Evolutionary conservation across 2,888 invertebrate species (phyloP), one percentile per base, ranked within the genome.

Genomic region (Acanthopleura granulata): DNA sequence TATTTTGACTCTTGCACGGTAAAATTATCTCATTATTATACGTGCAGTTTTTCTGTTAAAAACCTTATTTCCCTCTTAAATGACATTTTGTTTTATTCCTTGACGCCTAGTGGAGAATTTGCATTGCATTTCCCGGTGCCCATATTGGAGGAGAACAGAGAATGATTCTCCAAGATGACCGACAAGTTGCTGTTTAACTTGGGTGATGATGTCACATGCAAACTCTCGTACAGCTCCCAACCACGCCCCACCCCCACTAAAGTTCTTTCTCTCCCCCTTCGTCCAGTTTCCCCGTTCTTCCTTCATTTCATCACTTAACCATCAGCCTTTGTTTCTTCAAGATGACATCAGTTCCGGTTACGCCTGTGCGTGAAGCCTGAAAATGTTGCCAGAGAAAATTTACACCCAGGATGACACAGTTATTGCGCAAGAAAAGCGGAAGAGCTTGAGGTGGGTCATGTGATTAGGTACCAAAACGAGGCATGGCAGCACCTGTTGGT

Each of bases 361-460:
- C 66, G 25, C 22, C 25, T 66, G 66, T 27, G 66, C 29, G 29
- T 22, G 29, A 16, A 22, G 29, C 15, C 16, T 66, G 27, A 66
- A 66, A 66, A 22, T 57, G 57, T 27, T 66, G 66, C 16, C 16
- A 1, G 66, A 66, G 25, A 66, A 66, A 22, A 27, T 3, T 27
- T 66, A 66, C 25, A 66, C 25, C 66, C 18, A 66, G 25, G 66
- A 66, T 66, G 66, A 66, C 29, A 27, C 66, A 27, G 66, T 66
- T 15, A 25, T 66, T 14, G 29, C 29, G 18, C 66, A 66, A 14
- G 66, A 66, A 25, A 66, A 66, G 14, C 66, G 66, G 66, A 66
- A 27, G 29, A 66, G 66, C 29, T 27, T 66, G 29, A 66, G 66
- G 66, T 66, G 22, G 66, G 66, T 66, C 66, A 66, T 27, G 66